A percentile compares a stretch with the other conserved stretches of the same genome.
phyloP scores from a whole-genome alignment of 2,797 vertebrate genomes.

The Neosalanx taihuensis region DNA sequence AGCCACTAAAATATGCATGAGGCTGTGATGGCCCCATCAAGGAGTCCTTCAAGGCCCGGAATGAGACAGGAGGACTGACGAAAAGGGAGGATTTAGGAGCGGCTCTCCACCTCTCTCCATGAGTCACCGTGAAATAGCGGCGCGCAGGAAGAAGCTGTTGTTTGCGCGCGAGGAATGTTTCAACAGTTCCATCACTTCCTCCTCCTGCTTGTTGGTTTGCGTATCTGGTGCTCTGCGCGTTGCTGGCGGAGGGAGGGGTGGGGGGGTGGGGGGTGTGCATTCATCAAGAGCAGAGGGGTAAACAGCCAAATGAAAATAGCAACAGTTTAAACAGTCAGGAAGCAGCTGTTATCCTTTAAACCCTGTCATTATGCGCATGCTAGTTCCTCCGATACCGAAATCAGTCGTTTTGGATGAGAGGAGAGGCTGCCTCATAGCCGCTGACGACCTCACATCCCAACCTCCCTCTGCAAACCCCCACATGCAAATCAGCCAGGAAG shows the following conservation, averaged over 20 bases:
- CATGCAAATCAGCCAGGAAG: conserved; percentile 18
- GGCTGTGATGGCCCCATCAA: conserved; percentile 32
- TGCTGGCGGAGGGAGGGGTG: neutral
- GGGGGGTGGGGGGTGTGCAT: neutral
- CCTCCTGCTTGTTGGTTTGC: conserved; percentile 41
- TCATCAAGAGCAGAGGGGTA: conserved; percentile 30
- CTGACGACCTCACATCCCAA: conserved; percentile 36
- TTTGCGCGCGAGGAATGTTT: conserved; percentile 20
- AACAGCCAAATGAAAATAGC: conserved; percentile 36
- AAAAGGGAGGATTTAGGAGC: conserved; percentile 46
- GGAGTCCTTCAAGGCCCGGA: conserved; percentile 25
- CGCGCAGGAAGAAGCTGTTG: conserved; percentile 44
- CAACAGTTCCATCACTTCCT: conserved; percentile 44
- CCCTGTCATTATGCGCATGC: too few relatives aligned
- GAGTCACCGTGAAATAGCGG: conserved; percentile 44
- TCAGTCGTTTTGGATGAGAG: neutral
- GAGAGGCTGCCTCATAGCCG: conserved; percentile 14
- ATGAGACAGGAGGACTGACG: conserved; percentile 40
- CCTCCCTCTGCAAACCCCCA: conserved; percentile 31
- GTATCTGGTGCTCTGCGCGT: neutral
- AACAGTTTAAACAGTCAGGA: conserved; percentile 39
- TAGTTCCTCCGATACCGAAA: neutral
- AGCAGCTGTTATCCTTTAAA: conserved; percentile 40
- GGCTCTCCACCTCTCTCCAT: conserved; percentile 15
- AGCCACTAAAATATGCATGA: conserved; percentile 31